A percentile compares a stretch with the other conserved stretches of the same genome.
Evolutionary conservation across 2,797 vertebrate genomes (phyloP).

Genomic region (Pangasius mekongensis): DNA sequence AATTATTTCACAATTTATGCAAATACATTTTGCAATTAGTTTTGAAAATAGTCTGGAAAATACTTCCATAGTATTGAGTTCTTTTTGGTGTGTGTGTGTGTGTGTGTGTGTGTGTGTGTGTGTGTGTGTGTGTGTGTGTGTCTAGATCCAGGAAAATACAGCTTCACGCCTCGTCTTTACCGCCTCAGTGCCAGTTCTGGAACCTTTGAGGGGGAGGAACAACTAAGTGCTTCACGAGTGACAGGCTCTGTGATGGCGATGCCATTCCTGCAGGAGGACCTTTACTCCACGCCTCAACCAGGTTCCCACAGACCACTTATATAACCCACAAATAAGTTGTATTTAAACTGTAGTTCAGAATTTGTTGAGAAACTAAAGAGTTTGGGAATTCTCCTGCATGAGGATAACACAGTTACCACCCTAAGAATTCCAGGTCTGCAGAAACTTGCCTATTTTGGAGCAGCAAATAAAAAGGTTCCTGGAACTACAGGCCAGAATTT

Average conservation of each 20-base stretch:
- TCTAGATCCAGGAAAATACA: conserved; percentile 82
- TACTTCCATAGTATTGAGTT: not conserved
- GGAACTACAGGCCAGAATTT: not conserved
- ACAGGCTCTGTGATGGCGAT: conserved; percentile 73
- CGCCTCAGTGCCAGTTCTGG: conserved; percentile 74
- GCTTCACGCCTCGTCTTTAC: conserved; percentile 79
- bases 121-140: conserved; percentile 1
- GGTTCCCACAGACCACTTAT: conserved; percentile 61
- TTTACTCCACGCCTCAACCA: conserved; percentile 78
- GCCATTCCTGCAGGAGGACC: conserved; percentile 82
- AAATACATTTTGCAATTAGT: too few relatives aligned
- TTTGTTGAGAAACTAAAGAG: not conserved
- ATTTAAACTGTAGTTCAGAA: not conserved
- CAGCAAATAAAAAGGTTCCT: not conserved
- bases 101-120: conserved; percentile 18
- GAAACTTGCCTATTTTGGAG: not conserved
- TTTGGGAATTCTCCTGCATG: not conserved
- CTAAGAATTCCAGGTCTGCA: not conserved
- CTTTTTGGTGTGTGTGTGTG: not conserved
- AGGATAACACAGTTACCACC: not conserved
- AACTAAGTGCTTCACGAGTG: conserved; percentile 69
- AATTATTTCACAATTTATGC: too few relatives aligned
- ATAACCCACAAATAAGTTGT: not conserved
- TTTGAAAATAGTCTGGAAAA: too few relatives aligned
- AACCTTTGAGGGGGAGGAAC: conserved; percentile 75